These are phyloP conservation scores for Galbula dea DNA, from an alignment of 2,113 vertebrate genomes.

Conservation along the genomic window DNA sequence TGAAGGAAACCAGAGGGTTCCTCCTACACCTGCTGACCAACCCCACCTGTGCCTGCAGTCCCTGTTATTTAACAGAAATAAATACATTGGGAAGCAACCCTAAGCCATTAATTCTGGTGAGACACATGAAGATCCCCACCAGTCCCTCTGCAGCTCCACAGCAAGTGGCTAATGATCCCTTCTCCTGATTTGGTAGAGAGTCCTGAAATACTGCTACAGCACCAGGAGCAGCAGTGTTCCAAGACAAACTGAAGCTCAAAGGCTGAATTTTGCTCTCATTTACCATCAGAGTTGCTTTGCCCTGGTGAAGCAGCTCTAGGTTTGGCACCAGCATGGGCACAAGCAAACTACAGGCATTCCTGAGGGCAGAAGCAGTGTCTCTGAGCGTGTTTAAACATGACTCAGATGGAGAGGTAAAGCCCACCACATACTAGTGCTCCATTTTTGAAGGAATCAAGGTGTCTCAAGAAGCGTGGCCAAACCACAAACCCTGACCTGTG, in stretches of 20 bases:
- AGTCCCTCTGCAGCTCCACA: neutral
- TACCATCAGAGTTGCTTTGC: neutral
- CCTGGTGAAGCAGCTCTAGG: fast-evolving
- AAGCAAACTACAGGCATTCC: fast-evolving
- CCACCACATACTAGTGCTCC: neutral
- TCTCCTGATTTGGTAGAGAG: neutral
- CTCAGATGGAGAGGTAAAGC: neutral
- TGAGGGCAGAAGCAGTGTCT: neutral
- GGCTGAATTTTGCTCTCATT: neutral
- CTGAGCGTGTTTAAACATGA: fast-evolving
- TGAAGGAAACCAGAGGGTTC: neutral
- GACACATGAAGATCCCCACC: neutral
- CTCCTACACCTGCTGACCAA: neutral
- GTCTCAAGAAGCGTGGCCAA: fast-evolving
- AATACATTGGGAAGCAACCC: neutral
- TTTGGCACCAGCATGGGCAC: fast-evolving
- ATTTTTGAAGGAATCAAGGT: neutral
- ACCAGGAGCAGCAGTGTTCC: fast-evolving
- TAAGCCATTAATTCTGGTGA: neutral
- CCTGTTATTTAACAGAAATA: neutral
- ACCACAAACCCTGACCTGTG: fast-evolving
- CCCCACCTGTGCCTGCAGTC: fast-evolving
- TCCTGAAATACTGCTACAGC: neutral
- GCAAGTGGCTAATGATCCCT: neutral
- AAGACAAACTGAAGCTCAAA: fast-evolving